phyloP scores from a whole-genome alignment of 1,140 invertebrate genomes.

The Archivesica marissinica region DNA sequence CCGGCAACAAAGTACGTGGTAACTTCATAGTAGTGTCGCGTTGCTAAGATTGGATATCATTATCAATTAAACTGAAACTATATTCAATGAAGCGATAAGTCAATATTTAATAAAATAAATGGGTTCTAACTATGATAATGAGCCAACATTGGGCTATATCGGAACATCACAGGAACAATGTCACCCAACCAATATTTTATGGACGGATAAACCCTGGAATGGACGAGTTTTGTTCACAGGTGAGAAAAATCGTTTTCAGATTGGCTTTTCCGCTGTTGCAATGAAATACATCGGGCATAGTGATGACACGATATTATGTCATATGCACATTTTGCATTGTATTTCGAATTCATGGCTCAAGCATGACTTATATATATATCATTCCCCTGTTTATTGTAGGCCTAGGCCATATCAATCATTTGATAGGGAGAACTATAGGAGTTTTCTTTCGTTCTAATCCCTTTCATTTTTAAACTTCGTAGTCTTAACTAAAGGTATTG shows the following conservation, averaged over 20 bases:
- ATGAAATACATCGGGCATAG: no score
- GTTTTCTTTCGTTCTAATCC: no score
- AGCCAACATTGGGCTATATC: not conserved
- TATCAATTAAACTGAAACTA: constrained; percentile 60
- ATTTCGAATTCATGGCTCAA: no score
- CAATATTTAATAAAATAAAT: constrained; percentile 35
- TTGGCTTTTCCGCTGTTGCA: no score
- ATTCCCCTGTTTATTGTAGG: no score
- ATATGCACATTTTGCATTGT: no score
- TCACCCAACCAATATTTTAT: constrained; percentile 56
- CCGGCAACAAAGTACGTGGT: not conserved
- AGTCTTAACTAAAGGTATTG: no score
- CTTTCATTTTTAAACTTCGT: no score
- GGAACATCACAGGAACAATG: constrained; percentile 54
- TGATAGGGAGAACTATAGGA: no score
- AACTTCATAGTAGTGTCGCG: constrained; percentile 19
- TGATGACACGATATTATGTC: no score
- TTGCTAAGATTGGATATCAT: constrained; percentile 28
- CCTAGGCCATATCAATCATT: no score
- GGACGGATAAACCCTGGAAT: constrained; percentile 57
- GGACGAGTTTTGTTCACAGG: constrained; percentile 56
- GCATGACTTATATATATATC: no score
- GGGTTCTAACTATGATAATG: constrained; percentile 38
- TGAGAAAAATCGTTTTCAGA: not conserved
- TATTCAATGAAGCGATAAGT: constrained; percentile 48